Conservation (phyloP, 2,113 vertebrate species). For the Hyperoodon ampullatus region DNA sequence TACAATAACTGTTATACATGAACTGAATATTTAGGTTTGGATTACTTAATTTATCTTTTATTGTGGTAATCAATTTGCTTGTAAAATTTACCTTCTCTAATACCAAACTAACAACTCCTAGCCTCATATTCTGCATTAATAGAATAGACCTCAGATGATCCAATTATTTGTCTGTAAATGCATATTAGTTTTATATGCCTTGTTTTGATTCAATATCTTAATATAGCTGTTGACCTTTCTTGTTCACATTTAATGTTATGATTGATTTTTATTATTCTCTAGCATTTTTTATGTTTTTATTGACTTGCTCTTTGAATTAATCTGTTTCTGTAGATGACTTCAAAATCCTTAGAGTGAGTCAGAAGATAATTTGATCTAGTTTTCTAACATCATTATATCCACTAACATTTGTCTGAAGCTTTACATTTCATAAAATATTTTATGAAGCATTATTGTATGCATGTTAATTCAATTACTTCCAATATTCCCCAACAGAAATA, state of each 20-base stretch:
- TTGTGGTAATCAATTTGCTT: background rate
- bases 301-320: constrained; percentile 66
- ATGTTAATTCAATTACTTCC: constrained; percentile 55
- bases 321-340: constrained; percentile 61
- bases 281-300: constrained; percentile 62
- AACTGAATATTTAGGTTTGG: constrained; percentile 28
- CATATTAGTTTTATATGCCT: constrained; percentile 30
- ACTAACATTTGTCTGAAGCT: constrained; percentile 54
- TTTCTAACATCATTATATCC: constrained; percentile 52
- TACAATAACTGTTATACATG: background rate
- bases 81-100: constrained; percentile 29
- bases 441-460: background rate
- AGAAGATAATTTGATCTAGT: constrained; percentile 61
- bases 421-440: constrained; percentile 62
- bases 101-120: constrained; percentile 39
- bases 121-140: constrained; percentile 7
- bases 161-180: constrained; percentile 36
- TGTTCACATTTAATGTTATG: constrained; percentile 65
- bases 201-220: constrained; percentile 62
- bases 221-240: constrained; percentile 55
- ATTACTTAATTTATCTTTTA: constrained; percentile 33
- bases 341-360: constrained; percentile 48
- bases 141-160: constrained; percentile 14
- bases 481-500: constrained; percentile 60
- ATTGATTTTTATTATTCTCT: constrained; percentile 72